Conservation (phyloP, 92 coral and sea anemone genomes). For the Isaurus tuberculatus region DNA sequence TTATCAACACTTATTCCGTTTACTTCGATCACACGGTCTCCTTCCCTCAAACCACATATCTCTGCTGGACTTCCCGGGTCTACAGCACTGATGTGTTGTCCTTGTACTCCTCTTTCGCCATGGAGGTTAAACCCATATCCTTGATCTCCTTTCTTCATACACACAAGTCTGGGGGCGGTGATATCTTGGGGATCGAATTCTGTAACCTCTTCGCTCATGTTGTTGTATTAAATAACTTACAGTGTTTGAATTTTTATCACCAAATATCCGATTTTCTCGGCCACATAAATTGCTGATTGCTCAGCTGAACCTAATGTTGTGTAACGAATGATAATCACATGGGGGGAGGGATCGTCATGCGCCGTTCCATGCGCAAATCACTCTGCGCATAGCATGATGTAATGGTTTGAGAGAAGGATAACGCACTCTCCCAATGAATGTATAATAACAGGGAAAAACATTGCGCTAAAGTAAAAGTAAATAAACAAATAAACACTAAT, state of each 20-base stretch:
- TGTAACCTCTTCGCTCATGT: constrained; percentile 62
- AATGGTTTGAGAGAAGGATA: too few relatives aligned
- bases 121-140: constrained; percentile 97
- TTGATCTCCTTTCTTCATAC: constrained; percentile 66
- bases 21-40: constrained; percentile 87
- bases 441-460: too few relatives aligned
- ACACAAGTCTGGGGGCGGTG: constrained; percentile 77
- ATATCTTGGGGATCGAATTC: constrained; percentile 65
- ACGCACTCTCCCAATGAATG: too few relatives aligned
- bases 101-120: constrained; percentile 88
- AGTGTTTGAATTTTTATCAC: background rate
- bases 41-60: constrained; percentile 77
- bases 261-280: background rate
- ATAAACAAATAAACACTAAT: too few relatives aligned
- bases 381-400: background rate
- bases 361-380: background rate
- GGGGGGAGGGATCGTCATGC: constrained; percentile 1
- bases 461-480: too few relatives aligned
- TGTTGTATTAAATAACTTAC: background rate
- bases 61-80: constrained; percentile 92
- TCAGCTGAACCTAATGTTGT: background rate
- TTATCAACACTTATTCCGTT: constrained; percentile 84
- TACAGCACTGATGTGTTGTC: constrained; percentile 95
- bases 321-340: constrained; percentile 3
- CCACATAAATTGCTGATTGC: too few relatives aligned